These are phyloP conservation scores for Drosophila hamatofila DNA, from an alignment of 2,888 invertebrate species.

Conservation along the genomic window DNA sequence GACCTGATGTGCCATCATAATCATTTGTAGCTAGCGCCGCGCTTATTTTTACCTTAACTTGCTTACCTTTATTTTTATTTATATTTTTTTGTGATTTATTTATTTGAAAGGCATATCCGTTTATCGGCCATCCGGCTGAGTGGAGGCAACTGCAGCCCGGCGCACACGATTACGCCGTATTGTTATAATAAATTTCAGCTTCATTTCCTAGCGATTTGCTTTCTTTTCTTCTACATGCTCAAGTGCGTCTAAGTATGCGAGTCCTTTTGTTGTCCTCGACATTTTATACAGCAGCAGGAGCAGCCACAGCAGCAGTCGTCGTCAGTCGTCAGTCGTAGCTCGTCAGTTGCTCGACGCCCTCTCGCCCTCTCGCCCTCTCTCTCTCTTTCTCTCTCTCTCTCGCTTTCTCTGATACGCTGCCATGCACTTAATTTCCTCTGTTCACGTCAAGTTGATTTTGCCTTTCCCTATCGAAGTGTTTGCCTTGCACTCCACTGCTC, in stretches of 20 bases:
- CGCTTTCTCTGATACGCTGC: conserved; percentile 39
- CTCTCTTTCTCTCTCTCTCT: too few relatives aligned
- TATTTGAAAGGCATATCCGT: conserved; percentile 50
- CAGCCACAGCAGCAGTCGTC: neutral
- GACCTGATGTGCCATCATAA: conserved; percentile 19
- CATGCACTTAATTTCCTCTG: conserved; percentile 73
- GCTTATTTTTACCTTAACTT: neutral
- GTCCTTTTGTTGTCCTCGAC: conserved; percentile 59
- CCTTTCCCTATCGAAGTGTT: conserved; percentile 62
- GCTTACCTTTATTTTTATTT: conserved; percentile 10
- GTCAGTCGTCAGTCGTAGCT: neutral
- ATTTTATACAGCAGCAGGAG: conserved; percentile 8
- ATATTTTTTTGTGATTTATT: conserved; percentile 14
- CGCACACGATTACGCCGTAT: conserved; percentile 54
- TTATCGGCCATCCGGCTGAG: conserved; percentile 27
- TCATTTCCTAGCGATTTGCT: conserved; percentile 61
- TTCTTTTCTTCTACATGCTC: conserved; percentile 47
- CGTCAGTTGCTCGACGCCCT: conserved; percentile 7
- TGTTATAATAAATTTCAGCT: conserved; percentile 77
- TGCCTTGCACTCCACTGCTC: conserved; percentile 62
- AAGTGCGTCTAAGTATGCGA: conserved; percentile 66
- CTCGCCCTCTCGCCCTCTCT: too few relatives aligned
- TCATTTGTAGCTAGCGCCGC: conserved; percentile 27
- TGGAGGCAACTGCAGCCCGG: conserved; percentile 22
- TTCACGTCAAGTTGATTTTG: conserved; percentile 64